Conservation (phyloP, 35 echinoderm and acorn worm genomes). For the Patiria miniata region DNA sequence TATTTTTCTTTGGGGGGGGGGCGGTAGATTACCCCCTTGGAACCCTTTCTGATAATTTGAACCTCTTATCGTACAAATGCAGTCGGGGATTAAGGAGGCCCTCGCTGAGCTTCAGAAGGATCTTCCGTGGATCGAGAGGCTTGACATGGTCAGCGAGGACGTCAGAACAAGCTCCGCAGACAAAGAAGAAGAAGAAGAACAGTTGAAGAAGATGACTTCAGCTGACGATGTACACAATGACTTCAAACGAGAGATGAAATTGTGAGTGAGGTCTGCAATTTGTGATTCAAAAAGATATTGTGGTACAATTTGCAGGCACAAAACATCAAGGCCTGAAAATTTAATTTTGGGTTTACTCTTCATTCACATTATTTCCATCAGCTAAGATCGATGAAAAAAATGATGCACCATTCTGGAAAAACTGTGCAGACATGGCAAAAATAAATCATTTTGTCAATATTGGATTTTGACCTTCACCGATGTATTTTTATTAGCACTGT, state of each 20-base stretch:
- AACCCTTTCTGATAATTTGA: too few relatives aligned
- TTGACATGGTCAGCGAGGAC: constrained; percentile 62
- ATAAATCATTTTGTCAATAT: too few relatives aligned
- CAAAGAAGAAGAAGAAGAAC: constrained; percentile 46
- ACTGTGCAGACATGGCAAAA: too few relatives aligned
- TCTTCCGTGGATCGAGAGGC: constrained; percentile 79
- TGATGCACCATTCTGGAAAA: too few relatives aligned
- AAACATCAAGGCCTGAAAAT: neutral
- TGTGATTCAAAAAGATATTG: neutral
- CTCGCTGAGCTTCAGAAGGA: constrained; percentile 56
- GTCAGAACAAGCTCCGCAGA: constrained; percentile 3
- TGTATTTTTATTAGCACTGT: too few relatives aligned
- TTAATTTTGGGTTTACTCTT: neutral
- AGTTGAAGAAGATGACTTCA: neutral
- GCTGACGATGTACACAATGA: constrained; percentile 79
- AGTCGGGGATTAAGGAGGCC: constrained; percentile 65
- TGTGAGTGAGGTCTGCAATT: constrained; percentile 61
- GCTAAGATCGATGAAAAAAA: neutral
- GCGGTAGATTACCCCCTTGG: too few relatives aligned
- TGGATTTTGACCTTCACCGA: too few relatives aligned
- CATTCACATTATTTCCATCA: neutral
- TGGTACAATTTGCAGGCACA: neutral
- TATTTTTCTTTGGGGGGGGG: neutral
- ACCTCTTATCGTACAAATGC: too few relatives aligned
- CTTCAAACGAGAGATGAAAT: constrained; percentile 89